Conservation (phyloP, 2,888 invertebrate species). For the Pristionchus mayeri region DNA sequence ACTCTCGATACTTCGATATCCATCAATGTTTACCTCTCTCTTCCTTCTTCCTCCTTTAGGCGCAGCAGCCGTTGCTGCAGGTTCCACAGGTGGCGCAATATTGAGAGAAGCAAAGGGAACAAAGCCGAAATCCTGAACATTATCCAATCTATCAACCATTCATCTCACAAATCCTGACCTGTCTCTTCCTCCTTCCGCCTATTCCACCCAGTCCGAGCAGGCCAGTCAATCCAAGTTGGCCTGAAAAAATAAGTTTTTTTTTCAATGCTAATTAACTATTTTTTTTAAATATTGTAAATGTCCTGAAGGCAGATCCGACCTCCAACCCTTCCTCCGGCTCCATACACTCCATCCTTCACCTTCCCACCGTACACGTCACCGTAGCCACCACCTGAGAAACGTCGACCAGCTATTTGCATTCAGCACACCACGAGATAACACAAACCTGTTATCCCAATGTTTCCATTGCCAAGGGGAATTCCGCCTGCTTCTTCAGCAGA, state of each 20-base stretch:
- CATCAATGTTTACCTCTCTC: no score
- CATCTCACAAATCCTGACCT: no score
- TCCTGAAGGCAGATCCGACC: no score
- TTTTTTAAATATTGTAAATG: background rate
- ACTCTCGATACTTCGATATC: no score
- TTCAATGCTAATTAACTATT: no score
- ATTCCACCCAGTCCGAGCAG: constrained; percentile 15
- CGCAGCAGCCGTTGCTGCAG: no score
- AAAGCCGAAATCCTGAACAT: no score
- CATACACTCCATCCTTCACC: background rate
- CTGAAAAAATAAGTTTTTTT: no score
- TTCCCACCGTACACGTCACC: background rate
- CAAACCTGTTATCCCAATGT: background rate
- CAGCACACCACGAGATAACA: background rate
- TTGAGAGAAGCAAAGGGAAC: no score
- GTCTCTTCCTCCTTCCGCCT: background rate
- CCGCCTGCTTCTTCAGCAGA: background rate
- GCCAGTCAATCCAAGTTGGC: background rate
- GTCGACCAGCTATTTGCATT: background rate
- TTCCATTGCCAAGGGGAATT: background rate
- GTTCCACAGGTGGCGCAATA: no score
- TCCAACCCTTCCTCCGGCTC: background rate
- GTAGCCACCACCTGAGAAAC: background rate
- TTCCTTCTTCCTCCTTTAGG: no score
- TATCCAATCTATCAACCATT: no score